phyloP scores from a whole-genome alignment of 2,113 vertebrate species.

The Chaetodon auriga region DNA sequence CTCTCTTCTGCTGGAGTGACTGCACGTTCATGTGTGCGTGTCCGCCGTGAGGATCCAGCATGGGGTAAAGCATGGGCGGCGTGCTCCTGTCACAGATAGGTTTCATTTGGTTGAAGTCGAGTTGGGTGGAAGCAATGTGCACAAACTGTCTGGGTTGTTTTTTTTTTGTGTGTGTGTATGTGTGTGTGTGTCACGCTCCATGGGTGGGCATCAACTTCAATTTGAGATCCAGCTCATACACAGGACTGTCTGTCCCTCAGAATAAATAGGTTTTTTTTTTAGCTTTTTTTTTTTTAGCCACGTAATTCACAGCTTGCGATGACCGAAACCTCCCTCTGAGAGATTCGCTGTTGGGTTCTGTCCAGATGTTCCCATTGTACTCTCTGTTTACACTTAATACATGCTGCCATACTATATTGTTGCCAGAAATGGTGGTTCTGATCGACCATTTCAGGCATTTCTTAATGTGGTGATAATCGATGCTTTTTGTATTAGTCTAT shows the following conservation, averaged over 20 bases:
- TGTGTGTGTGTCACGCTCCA: slow-evolving; percentile 17
- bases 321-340: slow-evolving; percentile 16
- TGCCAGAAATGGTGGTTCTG: not conserved
- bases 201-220: slow-evolving; percentile 61
- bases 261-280: not conserved
- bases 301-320: slow-evolving; percentile 5
- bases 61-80: slow-evolving; percentile 28
- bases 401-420: not conserved
- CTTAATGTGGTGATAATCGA: not conserved
- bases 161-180: not conserved
- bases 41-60: slow-evolving; percentile 19
- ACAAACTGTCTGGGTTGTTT: slow-evolving; percentile 15
- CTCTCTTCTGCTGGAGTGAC: slow-evolving; percentile 18
- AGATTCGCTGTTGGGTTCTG: not conserved
- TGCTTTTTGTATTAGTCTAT: not conserved
- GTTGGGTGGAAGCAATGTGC: slow-evolving; percentile 38
- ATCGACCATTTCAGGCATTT: not conserved
- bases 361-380: slow-evolving; percentile 29
- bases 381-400: not conserved
- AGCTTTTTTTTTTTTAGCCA: not conserved
- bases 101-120: slow-evolving; percentile 55
- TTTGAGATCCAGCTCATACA: slow-evolving; percentile 43
- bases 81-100: slow-evolving; percentile 49
- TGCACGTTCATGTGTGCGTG: slow-evolving; percentile 20
- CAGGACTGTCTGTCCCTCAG: slow-evolving; percentile 18